Evolutionary conservation across 2,113 vertebrate genomes (phyloP).

Genomic region (Gracilinanus agilis): DNA sequence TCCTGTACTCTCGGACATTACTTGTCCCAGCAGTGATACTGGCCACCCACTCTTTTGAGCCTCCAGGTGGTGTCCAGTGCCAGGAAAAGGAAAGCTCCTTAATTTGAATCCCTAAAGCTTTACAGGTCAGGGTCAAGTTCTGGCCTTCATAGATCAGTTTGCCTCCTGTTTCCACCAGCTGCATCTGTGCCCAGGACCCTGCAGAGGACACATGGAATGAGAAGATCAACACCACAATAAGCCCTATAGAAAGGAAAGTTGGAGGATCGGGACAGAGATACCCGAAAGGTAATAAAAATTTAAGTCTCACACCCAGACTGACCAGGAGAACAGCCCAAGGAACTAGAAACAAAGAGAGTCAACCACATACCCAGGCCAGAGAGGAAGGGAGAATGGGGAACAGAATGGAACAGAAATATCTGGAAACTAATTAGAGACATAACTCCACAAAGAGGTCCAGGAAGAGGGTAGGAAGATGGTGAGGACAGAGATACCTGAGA

Average conservation of each 20-base stretch:
- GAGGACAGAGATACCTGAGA: neutral
- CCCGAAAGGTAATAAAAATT: neutral
- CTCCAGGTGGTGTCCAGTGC: neutral
- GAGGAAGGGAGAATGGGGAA: neutral
- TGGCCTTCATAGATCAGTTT: neutral
- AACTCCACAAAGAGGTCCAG: neutral
- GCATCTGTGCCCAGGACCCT: neutral
- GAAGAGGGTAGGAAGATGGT: neutral
- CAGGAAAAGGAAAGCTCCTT: neutral
- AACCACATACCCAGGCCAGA: neutral
- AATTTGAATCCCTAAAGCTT: neutral
- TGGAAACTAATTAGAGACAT: neutral
- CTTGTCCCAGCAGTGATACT: neutral
- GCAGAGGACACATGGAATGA: neutral
- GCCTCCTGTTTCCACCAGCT: neutral
- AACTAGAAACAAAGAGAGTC: neutral
- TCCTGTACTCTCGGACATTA: neutral
- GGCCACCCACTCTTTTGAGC: neutral
- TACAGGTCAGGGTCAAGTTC: neutral
- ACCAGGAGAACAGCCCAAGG: neutral
- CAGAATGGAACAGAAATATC: neutral
- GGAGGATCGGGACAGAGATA: neutral
- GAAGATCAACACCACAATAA: neutral
- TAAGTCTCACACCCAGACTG: neutral
- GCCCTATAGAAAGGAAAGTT: too few relatives aligned